Percentiles rank a stretch among this genome's conserved stretches.
These are phyloP conservation scores for Sterrhoptilus dennistouni DNA, from an alignment of 2,113 vertebrate species.

Conservation along the genomic window DNA sequence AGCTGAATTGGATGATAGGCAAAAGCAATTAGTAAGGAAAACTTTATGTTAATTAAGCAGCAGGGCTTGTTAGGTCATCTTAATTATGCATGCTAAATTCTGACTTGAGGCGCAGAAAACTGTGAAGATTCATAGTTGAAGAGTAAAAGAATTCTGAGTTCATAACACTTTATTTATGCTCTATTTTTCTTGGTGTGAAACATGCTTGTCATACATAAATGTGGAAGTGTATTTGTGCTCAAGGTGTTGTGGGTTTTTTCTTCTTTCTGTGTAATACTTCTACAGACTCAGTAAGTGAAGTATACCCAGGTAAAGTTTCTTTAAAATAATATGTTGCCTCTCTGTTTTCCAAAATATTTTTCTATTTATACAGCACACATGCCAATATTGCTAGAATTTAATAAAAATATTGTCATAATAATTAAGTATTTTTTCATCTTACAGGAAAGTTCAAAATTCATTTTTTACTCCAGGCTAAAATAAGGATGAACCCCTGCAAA, in stretches of 20 bases:
- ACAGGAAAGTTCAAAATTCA: background rate
- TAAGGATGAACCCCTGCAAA: background rate
- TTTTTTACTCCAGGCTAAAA: background rate
- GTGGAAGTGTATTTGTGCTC: background rate
- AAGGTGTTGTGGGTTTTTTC: background rate
- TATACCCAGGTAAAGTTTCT: background rate
- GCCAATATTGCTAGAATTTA: background rate
- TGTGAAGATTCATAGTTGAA: conserved; percentile 72
- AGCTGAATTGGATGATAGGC: conserved; percentile 73
- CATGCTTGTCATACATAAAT: background rate
- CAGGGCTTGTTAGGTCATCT: conserved; percentile 81
- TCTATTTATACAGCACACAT: background rate
- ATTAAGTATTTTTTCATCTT: background rate
- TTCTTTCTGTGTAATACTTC: background rate
- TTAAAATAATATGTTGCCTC: background rate
- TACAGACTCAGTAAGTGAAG: background rate
- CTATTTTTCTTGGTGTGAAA: background rate
- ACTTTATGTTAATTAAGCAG: conserved; percentile 79
- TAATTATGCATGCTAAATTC: conserved; percentile 81
- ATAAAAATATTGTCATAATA: background rate
- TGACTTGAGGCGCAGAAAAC: conserved; percentile 72
- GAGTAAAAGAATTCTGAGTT: conserved; percentile 62
- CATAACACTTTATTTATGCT: conserved; percentile 61
- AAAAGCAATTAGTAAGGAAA: conserved; percentile 83
- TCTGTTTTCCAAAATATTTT: background rate